Conservation (phyloP, 2,113 vertebrate species). For the Gracilinanus agilis region DNA sequence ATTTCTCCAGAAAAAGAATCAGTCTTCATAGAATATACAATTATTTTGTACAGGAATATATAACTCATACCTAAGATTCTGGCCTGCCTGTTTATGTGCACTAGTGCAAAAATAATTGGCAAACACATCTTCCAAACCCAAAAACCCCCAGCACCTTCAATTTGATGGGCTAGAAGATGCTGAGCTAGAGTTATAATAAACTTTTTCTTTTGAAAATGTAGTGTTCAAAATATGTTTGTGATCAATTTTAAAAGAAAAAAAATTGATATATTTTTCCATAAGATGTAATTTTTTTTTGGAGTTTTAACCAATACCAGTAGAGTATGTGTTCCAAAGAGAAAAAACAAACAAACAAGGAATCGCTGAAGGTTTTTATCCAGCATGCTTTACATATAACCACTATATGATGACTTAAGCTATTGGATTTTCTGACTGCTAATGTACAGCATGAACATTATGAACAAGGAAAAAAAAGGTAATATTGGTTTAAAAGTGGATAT, state of each 20-base stretch:
- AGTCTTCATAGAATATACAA: conserved; percentile 92
- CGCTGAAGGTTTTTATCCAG: conserved; percentile 82
- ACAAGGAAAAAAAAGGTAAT: conserved; percentile 85
- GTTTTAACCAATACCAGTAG: conserved; percentile 66
- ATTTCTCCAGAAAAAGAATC: conserved; percentile 90
- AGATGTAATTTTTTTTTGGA: conserved; percentile 58
- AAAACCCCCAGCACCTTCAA: conserved; percentile 82
- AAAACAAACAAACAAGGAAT: conserved; percentile 57
- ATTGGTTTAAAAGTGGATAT: conserved; percentile 88
- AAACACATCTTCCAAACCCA: conserved; percentile 84
- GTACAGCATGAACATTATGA: conserved; percentile 85
- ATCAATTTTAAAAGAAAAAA: conserved; percentile 82
- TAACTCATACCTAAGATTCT: conserved; percentile 89
- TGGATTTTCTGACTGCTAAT: conserved; percentile 83
- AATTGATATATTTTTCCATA: conserved; percentile 76
- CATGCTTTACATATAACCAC: conserved; percentile 83
- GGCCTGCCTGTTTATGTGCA: conserved; percentile 86
- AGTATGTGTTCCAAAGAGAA: conserved; percentile 74
- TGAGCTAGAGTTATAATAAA: conserved; percentile 79
- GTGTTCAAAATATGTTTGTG: conserved; percentile 77
- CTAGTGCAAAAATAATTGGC: conserved; percentile 89
- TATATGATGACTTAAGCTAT: conserved; percentile 82
- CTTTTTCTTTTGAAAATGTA: conserved; percentile 79
- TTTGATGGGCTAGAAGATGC: conserved; percentile 81
- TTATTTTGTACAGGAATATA: conserved; percentile 91